Percentiles rank a stretch among this genome's conserved stretches.
These are phyloP conservation scores for Lucilia sericata DNA, from an alignment of 1,140 invertebrate species.

Conservation along the genomic window DNA sequence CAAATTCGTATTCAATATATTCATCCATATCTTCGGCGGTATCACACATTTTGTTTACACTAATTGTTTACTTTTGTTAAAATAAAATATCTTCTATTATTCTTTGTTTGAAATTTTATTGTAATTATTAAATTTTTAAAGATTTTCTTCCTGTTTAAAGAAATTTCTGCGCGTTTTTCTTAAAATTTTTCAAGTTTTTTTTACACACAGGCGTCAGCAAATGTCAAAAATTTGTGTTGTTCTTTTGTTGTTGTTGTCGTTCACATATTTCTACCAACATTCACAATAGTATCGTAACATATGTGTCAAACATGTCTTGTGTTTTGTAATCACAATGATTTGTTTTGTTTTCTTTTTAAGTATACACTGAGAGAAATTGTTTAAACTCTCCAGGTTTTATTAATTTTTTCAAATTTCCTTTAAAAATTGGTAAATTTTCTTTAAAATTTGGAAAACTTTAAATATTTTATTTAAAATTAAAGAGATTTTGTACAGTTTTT, in stretches of 20 bases:
- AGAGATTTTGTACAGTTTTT: too few relatives aligned
- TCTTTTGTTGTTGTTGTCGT: not conserved
- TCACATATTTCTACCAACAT: not conserved
- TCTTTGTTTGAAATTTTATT: not conserved
- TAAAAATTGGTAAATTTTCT: too few relatives aligned
- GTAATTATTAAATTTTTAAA: not conserved
- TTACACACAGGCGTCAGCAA: conserved; percentile 18
- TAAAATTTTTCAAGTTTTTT: not conserved
- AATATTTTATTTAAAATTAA: too few relatives aligned
- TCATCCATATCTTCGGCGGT: conserved; percentile 47
- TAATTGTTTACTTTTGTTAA: conserved; percentile 3
- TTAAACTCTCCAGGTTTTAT: too few relatives aligned
- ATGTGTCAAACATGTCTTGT: not conserved
- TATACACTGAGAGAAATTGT: not conserved
- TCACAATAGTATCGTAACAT: not conserved
- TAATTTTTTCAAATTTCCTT: too few relatives aligned
- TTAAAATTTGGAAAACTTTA: too few relatives aligned
- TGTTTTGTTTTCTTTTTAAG: too few relatives aligned
- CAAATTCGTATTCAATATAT: conserved; percentile 54
- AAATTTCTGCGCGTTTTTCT: conserved; percentile 30
- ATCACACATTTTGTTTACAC: conserved; percentile 35
- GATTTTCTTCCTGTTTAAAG: not conserved
- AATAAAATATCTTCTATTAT: not conserved
- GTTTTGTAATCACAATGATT: not conserved
- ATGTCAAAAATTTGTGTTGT: not conserved